Evolutionary conservation across 2,888 invertebrate species (phyloP).

Genomic region (Drosophila parthenogenetica): DNA sequence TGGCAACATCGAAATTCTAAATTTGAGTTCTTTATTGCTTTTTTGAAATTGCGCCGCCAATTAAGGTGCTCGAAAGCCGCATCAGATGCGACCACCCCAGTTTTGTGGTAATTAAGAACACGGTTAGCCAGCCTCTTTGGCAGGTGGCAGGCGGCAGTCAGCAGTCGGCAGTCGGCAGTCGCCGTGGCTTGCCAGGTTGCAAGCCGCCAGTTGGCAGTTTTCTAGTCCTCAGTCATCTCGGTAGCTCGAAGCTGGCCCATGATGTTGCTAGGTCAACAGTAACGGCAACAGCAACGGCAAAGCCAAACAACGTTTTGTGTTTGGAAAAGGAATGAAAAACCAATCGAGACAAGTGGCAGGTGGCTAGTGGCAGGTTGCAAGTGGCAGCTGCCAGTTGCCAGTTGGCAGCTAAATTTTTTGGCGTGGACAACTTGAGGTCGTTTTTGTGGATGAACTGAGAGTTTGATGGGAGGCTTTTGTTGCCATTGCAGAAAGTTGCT

Average conservation of each 20-base stretch:
- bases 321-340: slow-evolving; percentile 39
- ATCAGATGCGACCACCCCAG: slow-evolving; percentile 37
- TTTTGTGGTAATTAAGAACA: slow-evolving; percentile 63
- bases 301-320: slow-evolving; percentile 21
- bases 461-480: slow-evolving; percentile 2
- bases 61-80: slow-evolving; percentile 54
- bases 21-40: slow-evolving; percentile 54
- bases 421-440: slow-evolving; percentile 26
- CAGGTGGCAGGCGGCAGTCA: slow-evolving; percentile 7
- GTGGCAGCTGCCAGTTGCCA: slow-evolving; percentile 13
- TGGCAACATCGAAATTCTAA: slow-evolving; percentile 40
- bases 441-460: slow-evolving; percentile 41
- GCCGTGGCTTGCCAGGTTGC: slow-evolving; percentile 2
- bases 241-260: slow-evolving; percentile 12
- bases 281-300: slow-evolving; percentile 40
- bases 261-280: slow-evolving; percentile 47
- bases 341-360: slow-evolving; percentile 60
- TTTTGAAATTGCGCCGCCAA: slow-evolving; percentile 47
- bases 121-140: slow-evolving; percentile 19
- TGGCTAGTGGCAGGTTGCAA: slow-evolving; percentile 30
- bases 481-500: neutral
- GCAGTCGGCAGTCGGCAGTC: slow-evolving; percentile 6
- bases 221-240: slow-evolving; percentile 17
- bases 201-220: slow-evolving; percentile 16
- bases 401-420: slow-evolving; percentile 1